Conservation (phyloP, 2,888 invertebrate genomes). For the Parelbella ahira region DNA sequence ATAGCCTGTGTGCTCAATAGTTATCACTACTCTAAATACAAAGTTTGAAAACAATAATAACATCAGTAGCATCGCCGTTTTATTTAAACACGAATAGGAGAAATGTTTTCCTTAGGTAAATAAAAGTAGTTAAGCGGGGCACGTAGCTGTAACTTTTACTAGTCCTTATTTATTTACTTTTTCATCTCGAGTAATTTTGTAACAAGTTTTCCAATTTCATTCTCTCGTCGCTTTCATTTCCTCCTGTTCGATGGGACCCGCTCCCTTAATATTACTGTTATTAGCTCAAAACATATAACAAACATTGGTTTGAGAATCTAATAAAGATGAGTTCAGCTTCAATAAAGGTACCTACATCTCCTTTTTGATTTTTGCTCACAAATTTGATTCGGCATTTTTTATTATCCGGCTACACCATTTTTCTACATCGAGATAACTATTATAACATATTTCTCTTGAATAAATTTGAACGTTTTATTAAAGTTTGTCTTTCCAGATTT, state of each 20-base stretch:
- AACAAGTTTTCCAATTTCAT: slow-evolving; percentile 81
- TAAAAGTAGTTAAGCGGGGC: slow-evolving; percentile 40
- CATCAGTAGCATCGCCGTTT: no score
- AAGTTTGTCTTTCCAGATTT: no score
- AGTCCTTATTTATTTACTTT: slow-evolving; percentile 69
- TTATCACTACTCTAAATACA: no score
- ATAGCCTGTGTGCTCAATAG: no score
- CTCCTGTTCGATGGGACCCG: slow-evolving; percentile 58
- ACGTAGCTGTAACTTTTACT: slow-evolving; percentile 59
- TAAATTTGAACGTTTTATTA: no score
- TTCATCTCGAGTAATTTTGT: slow-evolving; percentile 71
- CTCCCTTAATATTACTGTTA: slow-evolving; percentile 76
- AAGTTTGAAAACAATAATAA: no score
- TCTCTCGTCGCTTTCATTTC: slow-evolving; percentile 77
- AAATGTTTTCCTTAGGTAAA: slow-evolving; percentile 37
- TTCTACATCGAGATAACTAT: no score
- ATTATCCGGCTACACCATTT: no score
- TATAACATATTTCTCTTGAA: no score
- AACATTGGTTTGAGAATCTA: slow-evolving; percentile 72
- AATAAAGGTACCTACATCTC: slow-evolving; percentile 46
- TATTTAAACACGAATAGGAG: no score
- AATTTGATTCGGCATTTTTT: neutral
- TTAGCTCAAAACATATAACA: slow-evolving; percentile 76
- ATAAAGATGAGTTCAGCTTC: slow-evolving; percentile 62
- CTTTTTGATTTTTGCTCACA: slow-evolving; percentile 9